These are phyloP conservation scores for Caenorhabditis sp. DNA, from an alignment of 2,888 invertebrate genomes.

Conservation along the genomic window DNA sequence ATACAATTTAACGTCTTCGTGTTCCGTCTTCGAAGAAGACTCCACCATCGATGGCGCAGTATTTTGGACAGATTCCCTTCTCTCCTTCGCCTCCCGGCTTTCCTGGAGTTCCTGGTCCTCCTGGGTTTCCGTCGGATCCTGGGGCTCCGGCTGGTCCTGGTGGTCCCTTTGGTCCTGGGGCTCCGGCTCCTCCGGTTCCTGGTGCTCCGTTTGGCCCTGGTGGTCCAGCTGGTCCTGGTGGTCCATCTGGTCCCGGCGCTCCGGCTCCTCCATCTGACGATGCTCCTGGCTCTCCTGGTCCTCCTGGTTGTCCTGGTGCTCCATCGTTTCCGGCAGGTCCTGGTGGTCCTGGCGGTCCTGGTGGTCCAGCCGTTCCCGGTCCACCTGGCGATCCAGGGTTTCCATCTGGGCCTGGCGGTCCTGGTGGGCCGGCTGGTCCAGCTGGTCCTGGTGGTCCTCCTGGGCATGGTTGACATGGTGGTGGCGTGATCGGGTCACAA, in stretches of 20 bases:
- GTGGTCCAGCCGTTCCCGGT: constrained; percentile 38
- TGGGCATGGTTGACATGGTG: constrained; percentile 50
- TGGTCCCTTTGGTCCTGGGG: constrained; percentile 29
- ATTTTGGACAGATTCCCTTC: too few species aligned
- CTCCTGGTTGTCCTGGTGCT: constrained; percentile 44
- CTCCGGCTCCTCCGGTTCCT: constrained; percentile 48
- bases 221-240: constrained; percentile 49
- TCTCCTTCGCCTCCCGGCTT: constrained; percentile 40
- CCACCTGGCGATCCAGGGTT: constrained; percentile 40
- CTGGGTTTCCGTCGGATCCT: constrained; percentile 43
- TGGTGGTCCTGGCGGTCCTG: constrained; percentile 42
- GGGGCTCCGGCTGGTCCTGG: constrained; percentile 46
- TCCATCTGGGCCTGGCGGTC: constrained; percentile 44
- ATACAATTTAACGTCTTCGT: constrained; percentile 39
- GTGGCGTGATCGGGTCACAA: constrained; percentile 47
- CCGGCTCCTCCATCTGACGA: constrained; percentile 39
- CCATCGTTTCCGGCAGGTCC: constrained; percentile 50
- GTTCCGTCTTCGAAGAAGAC: constrained; percentile 63
- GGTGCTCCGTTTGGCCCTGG: constrained; percentile 45
- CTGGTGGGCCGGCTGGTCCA: constrained; percentile 46
- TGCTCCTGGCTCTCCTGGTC: constrained; percentile 43
- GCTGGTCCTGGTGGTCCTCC: constrained; percentile 49
- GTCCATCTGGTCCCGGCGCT: constrained; percentile 47
- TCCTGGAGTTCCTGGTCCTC: constrained; percentile 48
- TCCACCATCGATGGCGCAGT: constrained; percentile 58